Conservation (phyloP, 2,113 vertebrate species). For the Trogon surrucura region DNA sequence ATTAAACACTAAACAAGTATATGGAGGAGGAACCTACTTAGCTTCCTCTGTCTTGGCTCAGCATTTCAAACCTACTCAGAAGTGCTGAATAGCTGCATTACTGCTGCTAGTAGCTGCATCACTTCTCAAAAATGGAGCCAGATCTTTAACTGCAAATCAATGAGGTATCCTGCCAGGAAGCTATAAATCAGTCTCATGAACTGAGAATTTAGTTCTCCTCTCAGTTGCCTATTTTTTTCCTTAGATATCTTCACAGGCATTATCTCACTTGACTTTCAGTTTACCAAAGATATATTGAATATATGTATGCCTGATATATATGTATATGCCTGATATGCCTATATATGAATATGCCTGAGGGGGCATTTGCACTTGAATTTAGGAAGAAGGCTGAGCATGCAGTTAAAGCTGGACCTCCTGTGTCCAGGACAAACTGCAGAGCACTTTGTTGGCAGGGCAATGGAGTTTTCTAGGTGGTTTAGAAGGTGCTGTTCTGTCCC, state of each 20-base stretch:
- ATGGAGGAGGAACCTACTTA: accelerated
- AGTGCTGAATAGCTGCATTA: not conserved
- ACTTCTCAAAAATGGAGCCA: not conserved
- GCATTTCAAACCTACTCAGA: not conserved
- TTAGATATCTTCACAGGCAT: not conserved
- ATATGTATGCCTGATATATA: no score
- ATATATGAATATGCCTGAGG: no score
- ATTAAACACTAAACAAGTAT: not conserved
- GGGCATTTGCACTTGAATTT: not conserved
- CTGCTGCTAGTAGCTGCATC: no score
- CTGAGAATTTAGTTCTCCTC: not conserved
- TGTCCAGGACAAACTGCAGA: not conserved
- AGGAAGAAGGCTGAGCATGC: not conserved
- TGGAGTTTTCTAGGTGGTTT: not conserved
- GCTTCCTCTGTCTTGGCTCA: not conserved
- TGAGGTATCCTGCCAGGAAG: not conserved
- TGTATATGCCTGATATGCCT: no score
- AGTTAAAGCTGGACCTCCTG: not conserved
- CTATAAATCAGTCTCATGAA: not conserved
- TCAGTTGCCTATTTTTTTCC: not conserved
- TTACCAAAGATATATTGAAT: not conserved
- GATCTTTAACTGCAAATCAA: not conserved
- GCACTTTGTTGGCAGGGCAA: not conserved
- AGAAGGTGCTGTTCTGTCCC: not conserved
- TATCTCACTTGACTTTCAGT: not conserved